These are phyloP conservation scores for Smittia sp. DNA, from an alignment of 2,888 invertebrate species.

Conservation along the genomic window DNA sequence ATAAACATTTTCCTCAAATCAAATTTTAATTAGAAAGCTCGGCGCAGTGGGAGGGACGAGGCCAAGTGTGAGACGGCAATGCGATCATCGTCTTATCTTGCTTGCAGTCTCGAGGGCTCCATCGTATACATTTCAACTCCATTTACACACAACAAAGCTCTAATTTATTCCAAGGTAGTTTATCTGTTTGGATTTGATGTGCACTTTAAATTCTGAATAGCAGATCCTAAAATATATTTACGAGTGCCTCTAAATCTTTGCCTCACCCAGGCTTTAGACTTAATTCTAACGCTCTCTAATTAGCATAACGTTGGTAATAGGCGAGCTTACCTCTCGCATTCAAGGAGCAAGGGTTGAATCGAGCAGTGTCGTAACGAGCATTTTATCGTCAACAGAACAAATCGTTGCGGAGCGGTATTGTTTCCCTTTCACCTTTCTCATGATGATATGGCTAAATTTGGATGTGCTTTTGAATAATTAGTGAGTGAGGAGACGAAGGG, in stretches of 20 bases:
- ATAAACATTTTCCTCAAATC: constrained; percentile 22
- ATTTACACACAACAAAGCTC: constrained; percentile 5
- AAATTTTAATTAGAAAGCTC: background rate
- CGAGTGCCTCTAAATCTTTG: constrained; percentile 11
- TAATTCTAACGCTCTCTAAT: constrained; percentile 8
- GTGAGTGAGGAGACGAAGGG: background rate
- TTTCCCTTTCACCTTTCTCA: constrained; percentile 13
- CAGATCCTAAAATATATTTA: constrained; percentile 19
- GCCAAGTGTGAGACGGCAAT: background rate
- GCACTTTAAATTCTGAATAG: constrained; percentile 14
- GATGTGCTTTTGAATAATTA: constrained; percentile 27
- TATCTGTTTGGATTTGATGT: constrained; percentile 21
- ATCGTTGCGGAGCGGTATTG: background rate
- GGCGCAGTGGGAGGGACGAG: background rate
- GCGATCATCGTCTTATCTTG: background rate
- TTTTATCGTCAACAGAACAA: background rate
- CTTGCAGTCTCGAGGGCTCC: background rate
- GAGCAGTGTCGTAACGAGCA: background rate
- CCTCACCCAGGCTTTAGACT: constrained; percentile 1
- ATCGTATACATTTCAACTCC: background rate
- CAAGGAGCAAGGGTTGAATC: background rate
- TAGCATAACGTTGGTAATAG: constrained; percentile 23
- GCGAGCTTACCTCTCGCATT: background rate
- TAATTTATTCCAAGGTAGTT: constrained; percentile 6
- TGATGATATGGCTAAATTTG: constrained; percentile 18